Evolutionary conservation across 2,797 vertebrate genomes (phyloP).

Genomic region (Pangasius mekongensis): DNA sequence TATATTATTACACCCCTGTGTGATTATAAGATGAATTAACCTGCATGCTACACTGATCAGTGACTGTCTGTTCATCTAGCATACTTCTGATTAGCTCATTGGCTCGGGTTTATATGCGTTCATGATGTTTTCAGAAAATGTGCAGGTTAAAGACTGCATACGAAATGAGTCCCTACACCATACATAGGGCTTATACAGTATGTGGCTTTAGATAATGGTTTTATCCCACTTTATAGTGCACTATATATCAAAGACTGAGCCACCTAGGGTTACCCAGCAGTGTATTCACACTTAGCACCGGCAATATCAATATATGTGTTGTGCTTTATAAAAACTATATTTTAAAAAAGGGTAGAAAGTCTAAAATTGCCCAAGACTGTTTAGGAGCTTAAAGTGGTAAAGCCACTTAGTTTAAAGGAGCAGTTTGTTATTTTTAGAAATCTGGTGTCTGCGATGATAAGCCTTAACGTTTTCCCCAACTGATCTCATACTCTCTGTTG

Average conservation of each 20-base stretch:
- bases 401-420: too few species aligned
- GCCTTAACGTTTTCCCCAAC: too few species aligned
- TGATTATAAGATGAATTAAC: too few species aligned
- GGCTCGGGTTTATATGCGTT: background rate
- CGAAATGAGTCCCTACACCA: background rate
- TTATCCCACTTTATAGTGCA: background rate
- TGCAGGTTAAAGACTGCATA: background rate
- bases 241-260: background rate
- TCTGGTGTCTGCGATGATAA: too few species aligned
- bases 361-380: too few species aligned
- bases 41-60: too few species aligned
- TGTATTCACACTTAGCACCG: background rate
- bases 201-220: background rate
- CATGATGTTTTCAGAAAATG: background rate
- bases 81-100: background rate
- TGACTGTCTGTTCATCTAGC: too few species aligned
- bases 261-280: background rate
- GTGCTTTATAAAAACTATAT: background rate
- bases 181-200: background rate
- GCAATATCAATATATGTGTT: background rate
- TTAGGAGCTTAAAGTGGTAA: too few species aligned
- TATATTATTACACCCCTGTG: too few species aligned
- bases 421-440: too few species aligned
- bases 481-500: too few species aligned
- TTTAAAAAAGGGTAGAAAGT: too few species aligned